A percentile compares a stretch with the other conserved stretches of the same genome.
Conservation (phyloP, 2,113 vertebrate species). For the Lethenteron camtschaticum region DNA sequence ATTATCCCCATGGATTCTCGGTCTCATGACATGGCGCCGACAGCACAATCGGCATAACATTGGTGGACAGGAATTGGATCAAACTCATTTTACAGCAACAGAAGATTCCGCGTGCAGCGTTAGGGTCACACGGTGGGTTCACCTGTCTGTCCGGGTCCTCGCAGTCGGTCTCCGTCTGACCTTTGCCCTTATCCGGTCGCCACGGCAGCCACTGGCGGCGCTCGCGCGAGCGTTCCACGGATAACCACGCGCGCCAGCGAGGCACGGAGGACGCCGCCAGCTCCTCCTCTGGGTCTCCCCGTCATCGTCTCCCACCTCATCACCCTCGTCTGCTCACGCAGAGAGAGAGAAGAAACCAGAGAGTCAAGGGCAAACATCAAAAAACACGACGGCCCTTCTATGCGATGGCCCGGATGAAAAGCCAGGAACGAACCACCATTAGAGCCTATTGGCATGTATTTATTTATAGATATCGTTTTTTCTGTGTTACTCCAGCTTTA, state of each 20-base stretch:
- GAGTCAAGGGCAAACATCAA: background rate
- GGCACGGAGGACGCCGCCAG: slow-evolving; percentile 20
- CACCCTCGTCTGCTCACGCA: slow-evolving; percentile 34
- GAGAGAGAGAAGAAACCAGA: background rate
- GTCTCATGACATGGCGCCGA: too few species aligned
- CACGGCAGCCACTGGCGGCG: slow-evolving; percentile 63
- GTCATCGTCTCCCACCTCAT: slow-evolving; percentile 40
- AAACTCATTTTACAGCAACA: too few species aligned
- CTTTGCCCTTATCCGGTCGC: slow-evolving; percentile 61
- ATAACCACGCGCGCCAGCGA: slow-evolving; percentile 48
- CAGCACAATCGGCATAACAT: too few species aligned
- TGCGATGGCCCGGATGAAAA: too few species aligned
- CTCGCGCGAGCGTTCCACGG: slow-evolving; percentile 50
- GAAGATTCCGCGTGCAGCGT: too few species aligned
- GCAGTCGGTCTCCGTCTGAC: slow-evolving; percentile 65
- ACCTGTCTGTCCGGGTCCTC: slow-evolving; percentile 95
- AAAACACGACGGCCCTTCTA: background rate
- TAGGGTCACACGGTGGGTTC: background rate
- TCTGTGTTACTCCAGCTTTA: too few species aligned
- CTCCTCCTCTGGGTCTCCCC: slow-evolving; percentile 19
- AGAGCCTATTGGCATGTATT: too few species aligned
- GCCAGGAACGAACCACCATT: too few species aligned
- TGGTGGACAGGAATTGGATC: too few species aligned
- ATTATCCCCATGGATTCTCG: too few species aligned
- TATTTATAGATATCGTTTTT: too few species aligned